Percentiles rank a stretch among this genome's conserved stretches.
phyloP scores from a whole-genome alignment of 2,113 vertebrate species.

The Pelecanoides urinatrix region DNA sequence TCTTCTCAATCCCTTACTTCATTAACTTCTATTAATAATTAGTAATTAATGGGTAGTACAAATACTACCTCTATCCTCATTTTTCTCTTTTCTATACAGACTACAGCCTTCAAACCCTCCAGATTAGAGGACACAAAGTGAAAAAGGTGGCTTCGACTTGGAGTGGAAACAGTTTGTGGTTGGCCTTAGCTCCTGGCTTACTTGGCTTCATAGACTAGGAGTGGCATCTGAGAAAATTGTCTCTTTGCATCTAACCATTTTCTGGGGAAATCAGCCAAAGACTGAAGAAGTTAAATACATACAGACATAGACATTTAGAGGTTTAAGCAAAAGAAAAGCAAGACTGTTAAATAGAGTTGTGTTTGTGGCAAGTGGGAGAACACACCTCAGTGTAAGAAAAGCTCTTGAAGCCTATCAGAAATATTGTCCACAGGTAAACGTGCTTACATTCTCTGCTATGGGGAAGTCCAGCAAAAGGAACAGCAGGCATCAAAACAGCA shows the following conservation, averaged over 20 bases:
- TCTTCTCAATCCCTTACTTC: not conserved
- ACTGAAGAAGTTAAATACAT: not conserved
- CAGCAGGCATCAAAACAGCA: not conserved
- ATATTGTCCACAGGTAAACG: not conserved
- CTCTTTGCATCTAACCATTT: not conserved
- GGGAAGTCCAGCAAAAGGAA: not conserved
- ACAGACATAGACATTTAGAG: not conserved
- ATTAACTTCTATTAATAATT: not conserved
- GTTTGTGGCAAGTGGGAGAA: not conserved
- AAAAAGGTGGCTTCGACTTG: not conserved
- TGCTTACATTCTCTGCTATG: not conserved
- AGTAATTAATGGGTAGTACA: not conserved
- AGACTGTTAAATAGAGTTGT: not conserved
- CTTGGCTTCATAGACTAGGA: not conserved
- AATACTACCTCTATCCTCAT: not conserved
- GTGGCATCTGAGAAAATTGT: not conserved
- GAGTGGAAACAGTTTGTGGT: not conserved
- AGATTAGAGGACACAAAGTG: not conserved
- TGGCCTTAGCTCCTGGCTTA: not conserved
- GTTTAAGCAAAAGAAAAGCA: not conserved
- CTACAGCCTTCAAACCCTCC: not conserved
- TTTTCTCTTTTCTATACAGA: not conserved
- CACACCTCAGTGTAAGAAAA: not conserved
- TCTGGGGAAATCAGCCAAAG: not conserved
- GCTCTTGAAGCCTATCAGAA: not conserved